These are phyloP conservation scores for Achatina immaculata DNA, from an alignment of 1,140 invertebrate genomes.

Conservation along the genomic window DNA sequence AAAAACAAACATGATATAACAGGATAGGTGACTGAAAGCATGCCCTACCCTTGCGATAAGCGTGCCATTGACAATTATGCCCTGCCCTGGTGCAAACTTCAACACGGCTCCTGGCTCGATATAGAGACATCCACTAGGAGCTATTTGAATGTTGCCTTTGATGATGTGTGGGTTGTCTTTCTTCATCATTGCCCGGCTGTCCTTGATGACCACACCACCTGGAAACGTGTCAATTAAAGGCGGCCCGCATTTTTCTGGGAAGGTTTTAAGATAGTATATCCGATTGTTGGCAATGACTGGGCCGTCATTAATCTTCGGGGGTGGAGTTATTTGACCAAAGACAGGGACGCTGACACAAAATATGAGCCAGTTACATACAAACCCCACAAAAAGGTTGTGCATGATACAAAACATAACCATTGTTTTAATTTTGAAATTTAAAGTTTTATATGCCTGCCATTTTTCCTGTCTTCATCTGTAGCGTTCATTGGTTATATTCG, in stretches of 20 bases:
- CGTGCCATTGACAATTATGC: conserved; percentile 89
- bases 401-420: no score
- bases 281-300: conserved; percentile 58
- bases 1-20: no score
- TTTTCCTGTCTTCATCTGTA: no score
- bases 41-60: conserved; percentile 85
- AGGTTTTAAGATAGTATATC: conserved; percentile 54
- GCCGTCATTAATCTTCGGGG: conserved; percentile 49
- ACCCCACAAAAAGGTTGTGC: no score
- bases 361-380: no score
- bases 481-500: no score
- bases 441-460: no score
- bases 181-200: conserved; percentile 54
- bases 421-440: no score
- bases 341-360: no score
- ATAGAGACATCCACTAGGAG: conserved; percentile 73
- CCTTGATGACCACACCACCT: conserved; percentile 51
- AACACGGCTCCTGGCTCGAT: conserved; percentile 89
- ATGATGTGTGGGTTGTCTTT: conserved; percentile 58
- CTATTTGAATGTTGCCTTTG: conserved; percentile 61
- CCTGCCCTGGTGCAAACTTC: conserved; percentile 87
- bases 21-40: no score
- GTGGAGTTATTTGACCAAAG: conserved; percentile 39
- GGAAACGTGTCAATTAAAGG: conserved; percentile 50
- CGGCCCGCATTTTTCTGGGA: conserved; percentile 53